Percentiles rank a stretch among this genome's conserved stretches.
phyloP scores from a whole-genome alignment of 2,113 vertebrate genomes.

The Tylochromis polylepis region DNA sequence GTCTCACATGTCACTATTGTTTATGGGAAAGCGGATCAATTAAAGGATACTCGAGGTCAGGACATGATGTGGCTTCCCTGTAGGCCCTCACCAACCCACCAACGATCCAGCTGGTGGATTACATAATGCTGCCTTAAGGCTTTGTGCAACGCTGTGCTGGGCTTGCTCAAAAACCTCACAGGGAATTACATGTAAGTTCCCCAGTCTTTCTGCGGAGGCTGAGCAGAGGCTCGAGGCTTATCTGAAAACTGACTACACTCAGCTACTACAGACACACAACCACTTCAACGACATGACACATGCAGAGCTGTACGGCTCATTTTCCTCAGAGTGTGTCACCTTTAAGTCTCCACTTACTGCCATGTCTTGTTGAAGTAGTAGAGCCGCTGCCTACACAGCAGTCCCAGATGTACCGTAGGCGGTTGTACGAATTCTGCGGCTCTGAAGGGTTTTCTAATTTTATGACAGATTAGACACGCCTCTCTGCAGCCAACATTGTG shows the following conservation, averaged over 20 bases:
- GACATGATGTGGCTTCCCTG: background rate
- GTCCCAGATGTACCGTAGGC: background rate
- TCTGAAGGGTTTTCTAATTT: constrained; percentile 35
- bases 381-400: background rate
- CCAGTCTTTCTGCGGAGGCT: constrained; percentile 17
- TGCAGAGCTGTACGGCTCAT: background rate
- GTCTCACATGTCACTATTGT: background rate
- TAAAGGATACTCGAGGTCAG: constrained; percentile 13
- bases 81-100: constrained; percentile 28
- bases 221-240: constrained; percentile 28
- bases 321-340: background rate
- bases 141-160: constrained; percentile 18
- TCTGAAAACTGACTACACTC: constrained; percentile 27
- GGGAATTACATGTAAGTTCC: constrained; percentile 27
- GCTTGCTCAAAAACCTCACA: constrained; percentile 37
- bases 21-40: background rate
- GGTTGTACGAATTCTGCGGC: background rate
- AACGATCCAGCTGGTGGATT: constrained; percentile 52
- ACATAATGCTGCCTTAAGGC: constrained; percentile 53
- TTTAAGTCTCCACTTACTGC: background rate
- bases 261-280: constrained; percentile 8
- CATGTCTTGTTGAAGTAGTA: background rate
- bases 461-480: constrained; percentile 41
- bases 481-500: constrained; percentile 37
- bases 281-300: constrained; percentile 12